phyloP scores from a whole-genome alignment of 2,888 invertebrate species.

The Cerastoderma edule region DNA sequence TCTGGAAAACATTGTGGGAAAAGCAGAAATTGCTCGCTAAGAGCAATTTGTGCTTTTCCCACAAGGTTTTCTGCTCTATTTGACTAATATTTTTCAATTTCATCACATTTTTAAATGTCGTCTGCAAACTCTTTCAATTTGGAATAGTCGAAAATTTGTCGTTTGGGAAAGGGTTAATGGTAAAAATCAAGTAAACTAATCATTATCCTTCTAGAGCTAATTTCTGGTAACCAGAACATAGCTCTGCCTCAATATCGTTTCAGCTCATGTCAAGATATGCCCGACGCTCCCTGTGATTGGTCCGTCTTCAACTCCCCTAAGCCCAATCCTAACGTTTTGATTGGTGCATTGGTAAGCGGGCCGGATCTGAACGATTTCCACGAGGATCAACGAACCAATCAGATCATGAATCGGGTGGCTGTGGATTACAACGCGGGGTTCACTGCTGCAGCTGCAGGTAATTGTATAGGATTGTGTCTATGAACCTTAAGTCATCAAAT shows the following conservation, averaged over 20 bases:
- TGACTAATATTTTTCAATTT: background rate
- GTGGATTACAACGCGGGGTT: constrained; percentile 51
- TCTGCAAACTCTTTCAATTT: background rate
- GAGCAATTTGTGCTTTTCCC: no score
- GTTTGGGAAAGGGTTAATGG: background rate
- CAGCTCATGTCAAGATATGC: constrained; percentile 43
- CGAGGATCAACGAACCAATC: constrained; percentile 38
- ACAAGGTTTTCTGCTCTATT: no score
- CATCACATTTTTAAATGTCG: background rate
- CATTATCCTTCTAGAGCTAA: background rate
- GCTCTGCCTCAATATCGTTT: background rate
- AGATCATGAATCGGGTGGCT: constrained; percentile 46
- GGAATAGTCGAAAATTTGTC: background rate
- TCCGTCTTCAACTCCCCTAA: constrained; percentile 37
- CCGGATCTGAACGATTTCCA: constrained; percentile 39
- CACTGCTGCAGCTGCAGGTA: constrained; percentile 41
- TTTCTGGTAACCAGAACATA: background rate
- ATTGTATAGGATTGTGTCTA: background rate
- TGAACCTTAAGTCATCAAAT: background rate
- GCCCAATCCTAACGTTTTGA: constrained; percentile 34
- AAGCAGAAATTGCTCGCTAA: no score
- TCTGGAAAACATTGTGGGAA: no score
- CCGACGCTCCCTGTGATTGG: constrained; percentile 39
- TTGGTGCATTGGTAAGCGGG: constrained; percentile 46
- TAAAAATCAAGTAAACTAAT: background rate